A percentile compares a stretch with the other conserved stretches of the same genome.
Evolutionary conservation across 2,888 invertebrate genomes (phyloP).

Genomic region (Psococerastis gibbosa): DNA sequence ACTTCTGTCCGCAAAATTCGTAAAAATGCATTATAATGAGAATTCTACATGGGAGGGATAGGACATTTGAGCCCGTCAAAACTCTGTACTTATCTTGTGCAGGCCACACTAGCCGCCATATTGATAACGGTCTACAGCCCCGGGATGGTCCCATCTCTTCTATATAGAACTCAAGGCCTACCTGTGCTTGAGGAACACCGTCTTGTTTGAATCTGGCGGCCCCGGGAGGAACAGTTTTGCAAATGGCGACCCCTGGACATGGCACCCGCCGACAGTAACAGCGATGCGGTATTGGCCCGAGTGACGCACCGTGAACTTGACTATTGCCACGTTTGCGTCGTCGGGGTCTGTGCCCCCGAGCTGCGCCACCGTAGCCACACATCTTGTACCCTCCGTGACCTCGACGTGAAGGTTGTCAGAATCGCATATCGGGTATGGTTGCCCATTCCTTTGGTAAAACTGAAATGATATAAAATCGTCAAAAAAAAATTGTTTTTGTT

Average conservation of each 20-base stretch:
- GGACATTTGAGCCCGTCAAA: too few species aligned
- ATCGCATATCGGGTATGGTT: constrained; percentile 87
- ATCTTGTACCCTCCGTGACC: constrained; percentile 57
- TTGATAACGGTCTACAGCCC: too few species aligned
- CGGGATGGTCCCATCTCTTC: too few species aligned
- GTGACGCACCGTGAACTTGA: constrained; percentile 80
- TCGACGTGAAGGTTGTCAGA: constrained; percentile 76
- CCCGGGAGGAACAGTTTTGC: constrained; percentile 67
- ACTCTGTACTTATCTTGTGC: too few species aligned
- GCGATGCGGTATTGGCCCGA: constrained; percentile 78
- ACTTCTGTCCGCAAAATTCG: too few species aligned
- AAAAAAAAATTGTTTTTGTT: too few species aligned
- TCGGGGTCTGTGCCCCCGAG: constrained; percentile 70
- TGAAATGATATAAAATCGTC: constrained; percentile 28
- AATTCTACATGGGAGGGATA: too few species aligned
- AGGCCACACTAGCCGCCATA: too few species aligned
- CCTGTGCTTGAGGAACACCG: constrained; percentile 63
- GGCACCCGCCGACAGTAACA: constrained; percentile 61
- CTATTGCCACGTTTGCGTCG: constrained; percentile 67
- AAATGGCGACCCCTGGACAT: constrained; percentile 74
- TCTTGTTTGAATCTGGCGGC: constrained; percentile 62
- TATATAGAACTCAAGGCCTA: too few species aligned
- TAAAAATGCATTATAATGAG: too few species aligned
- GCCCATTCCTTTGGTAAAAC: constrained; percentile 84
- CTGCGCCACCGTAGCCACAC: constrained; percentile 63